Base-by-base conservation (phyloP, 2,797 vertebrate species). In the Cephalopachus bancanus region DNA sequence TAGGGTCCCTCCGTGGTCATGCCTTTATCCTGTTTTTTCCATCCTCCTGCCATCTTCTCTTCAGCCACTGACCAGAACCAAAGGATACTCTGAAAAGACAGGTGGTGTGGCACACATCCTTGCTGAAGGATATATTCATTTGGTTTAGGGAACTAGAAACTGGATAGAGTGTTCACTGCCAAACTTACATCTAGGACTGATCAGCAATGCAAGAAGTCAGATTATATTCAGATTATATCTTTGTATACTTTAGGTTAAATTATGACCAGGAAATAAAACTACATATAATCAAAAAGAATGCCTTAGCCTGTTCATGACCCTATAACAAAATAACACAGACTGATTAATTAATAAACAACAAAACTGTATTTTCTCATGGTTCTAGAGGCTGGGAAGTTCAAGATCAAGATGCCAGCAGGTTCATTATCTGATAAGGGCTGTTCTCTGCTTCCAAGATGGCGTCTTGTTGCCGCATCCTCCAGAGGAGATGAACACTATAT, bases 201-300 rank as follows among this genome's bases (percentile, higher is more conserved):
- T 49, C 94, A 84, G 53, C 76, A 51, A 95, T 57, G 44, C 30
- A 86, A 69, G 55, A 89, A 89, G 49, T 37, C 37, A 37, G 37
- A 37, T 37, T 37, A 37, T 37, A 37, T 37, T 81, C 62, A 86
- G 26, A 78, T 59, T 74, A 44, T 37, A 69, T 80, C 64, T 78
- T 49, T 83, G 44, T 83, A 59, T 60, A 30, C 1, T 51, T 24
- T 44, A 57, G 11, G 55, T 92, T 62, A 89, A 90, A 92, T 83
- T 78, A 92, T 37, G 14, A 69, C 65, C 57, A 51, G 20, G 49
- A 96, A 95, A 81, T 37, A 69, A 83, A 93, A 83, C 49, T 64
- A 60, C 24, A 88, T 62, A 6, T 51, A 60, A 49, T 33, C 33
- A 33, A 74, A 78, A 95, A 88, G 20, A 67, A 1, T 22, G n/a